Conservation (phyloP, 2,888 invertebrate genomes). For the Merodon equestris region DNA sequence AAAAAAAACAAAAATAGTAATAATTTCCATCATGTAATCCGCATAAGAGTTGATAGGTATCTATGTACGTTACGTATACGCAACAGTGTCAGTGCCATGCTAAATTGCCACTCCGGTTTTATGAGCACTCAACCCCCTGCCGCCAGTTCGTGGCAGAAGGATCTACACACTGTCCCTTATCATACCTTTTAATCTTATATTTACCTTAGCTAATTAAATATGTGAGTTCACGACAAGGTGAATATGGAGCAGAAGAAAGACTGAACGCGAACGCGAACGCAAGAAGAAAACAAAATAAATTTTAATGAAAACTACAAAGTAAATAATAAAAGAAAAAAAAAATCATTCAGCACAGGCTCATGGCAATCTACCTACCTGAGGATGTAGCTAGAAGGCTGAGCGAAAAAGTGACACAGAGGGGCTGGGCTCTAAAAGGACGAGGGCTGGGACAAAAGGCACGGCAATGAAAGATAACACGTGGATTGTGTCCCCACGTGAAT, state of each 20-base stretch:
- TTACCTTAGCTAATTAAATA: conserved; percentile 67
- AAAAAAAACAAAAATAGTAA: too few species aligned
- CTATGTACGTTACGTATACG: conserved; percentile 36
- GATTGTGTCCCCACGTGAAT: conserved; percentile 32
- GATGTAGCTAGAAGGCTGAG: too few species aligned
- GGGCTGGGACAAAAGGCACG: conserved; percentile 59
- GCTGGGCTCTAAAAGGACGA: background rate
- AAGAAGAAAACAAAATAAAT: conserved; percentile 50
- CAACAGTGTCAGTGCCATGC: conserved; percentile 23
- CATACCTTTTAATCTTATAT: conserved; percentile 62
- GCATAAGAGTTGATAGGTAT: too few species aligned
- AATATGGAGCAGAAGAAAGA: conserved; percentile 15
- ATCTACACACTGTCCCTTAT: conserved; percentile 39
- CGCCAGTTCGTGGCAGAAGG: conserved; percentile 5
- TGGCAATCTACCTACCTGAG: too few species aligned
- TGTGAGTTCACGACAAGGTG: conserved; percentile 65
- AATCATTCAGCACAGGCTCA: conserved; percentile 29
- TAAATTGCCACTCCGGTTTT: conserved; percentile 30
- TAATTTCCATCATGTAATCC: conserved; percentile 22
- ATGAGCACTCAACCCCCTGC: conserved; percentile 1
- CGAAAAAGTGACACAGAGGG: background rate
- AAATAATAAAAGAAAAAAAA: conserved; percentile 64
- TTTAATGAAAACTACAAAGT: conserved; percentile 68
- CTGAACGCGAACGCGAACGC: too few species aligned
- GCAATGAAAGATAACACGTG: conserved; percentile 67